Evolutionary conservation across 2,888 invertebrate genomes (phyloP), one percentile per base, ranked within the genome.

Genomic region (Eupithecia dodoneata): DNA sequence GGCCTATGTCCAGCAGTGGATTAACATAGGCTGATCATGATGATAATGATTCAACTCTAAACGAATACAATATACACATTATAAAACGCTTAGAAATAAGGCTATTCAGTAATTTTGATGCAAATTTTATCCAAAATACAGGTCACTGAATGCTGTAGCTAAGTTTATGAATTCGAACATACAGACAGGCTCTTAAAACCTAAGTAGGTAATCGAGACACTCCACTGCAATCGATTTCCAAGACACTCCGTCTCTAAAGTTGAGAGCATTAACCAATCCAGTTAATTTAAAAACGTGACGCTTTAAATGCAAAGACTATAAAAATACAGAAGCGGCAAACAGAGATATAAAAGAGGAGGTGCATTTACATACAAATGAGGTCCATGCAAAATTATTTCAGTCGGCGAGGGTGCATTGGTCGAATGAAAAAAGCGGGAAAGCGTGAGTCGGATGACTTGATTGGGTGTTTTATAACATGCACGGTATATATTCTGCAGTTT

Each of bases 301-400:
- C 77, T 83, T 81, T 77, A 86, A 87, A 87, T 85, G 85, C 87
- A 85, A 83, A 86, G 86, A 87, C 86, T 87, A 86, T 86, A 87
- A 87, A 87, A 91, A 90, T 89, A 88, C 87, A 86, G 85, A 86
- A 90, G 90, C 89, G 85, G 89, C 89, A 91, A 91, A 92, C 90
- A 91, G 86, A 91, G 92, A 92, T 91, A 92, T 92, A 92, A 91
- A 90, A 88, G 88, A 84, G 81, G 85, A 87, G 84, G 84, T 85
- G 85, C 90, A 93, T 93, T 93, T 91, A 88, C 93, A 93, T 93
- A 91, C 92, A 93, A 92, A 93, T 92, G 92, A 93, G 92, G 86
- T 84, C 84, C 85, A 86, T 84, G 87, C 84, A 87, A 88, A 90
- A 90, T 91, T 89, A 89, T 89, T 89, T 88, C 88, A 87, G 87